Conservation (phyloP, 2,888 invertebrate species). For the Griposia aprilina region DNA sequence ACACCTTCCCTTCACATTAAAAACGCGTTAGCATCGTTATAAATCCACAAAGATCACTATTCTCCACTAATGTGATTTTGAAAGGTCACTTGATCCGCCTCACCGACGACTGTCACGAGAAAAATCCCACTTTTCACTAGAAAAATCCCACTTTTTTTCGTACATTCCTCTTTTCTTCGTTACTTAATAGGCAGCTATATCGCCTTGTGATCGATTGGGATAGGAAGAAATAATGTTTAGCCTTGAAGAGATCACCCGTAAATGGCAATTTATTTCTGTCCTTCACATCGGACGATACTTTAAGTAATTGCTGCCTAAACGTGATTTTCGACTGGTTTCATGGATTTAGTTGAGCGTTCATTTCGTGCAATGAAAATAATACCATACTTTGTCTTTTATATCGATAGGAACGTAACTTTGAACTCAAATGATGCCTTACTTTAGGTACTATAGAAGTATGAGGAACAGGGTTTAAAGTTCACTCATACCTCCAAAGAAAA, state of each 20-base stretch:
- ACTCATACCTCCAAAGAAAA: no score
- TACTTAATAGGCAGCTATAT: constrained; percentile 29
- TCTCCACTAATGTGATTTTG: constrained; percentile 54
- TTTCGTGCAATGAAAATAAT: constrained; percentile 8
- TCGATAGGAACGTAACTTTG: not conserved
- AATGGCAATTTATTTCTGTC: constrained; percentile 57
- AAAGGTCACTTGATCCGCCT: constrained; percentile 40
- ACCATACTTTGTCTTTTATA: not conserved
- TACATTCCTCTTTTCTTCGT: constrained; percentile 10
- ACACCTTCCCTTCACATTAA: constrained; percentile 34
- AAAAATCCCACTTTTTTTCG: constrained; percentile 3
- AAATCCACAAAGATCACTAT: constrained; percentile 32
- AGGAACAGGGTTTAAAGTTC: no score
- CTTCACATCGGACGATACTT: constrained; percentile 24
- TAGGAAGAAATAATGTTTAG: constrained; percentile 49
- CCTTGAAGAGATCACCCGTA: constrained; percentile 55
- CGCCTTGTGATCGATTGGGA: constrained; percentile 54
- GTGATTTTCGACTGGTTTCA: constrained; percentile 23
- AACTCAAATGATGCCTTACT: not conserved
- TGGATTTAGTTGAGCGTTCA: constrained; percentile 11
- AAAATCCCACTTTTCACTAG: constrained; percentile 10
- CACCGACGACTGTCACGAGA: constrained; percentile 28
- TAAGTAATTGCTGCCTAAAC: constrained; percentile 21
- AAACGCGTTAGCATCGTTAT: constrained; percentile 40
- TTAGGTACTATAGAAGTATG: no score